phyloP scores from a whole-genome alignment of 2,797 vertebrate species.

The Microtus obscurus region DNA sequence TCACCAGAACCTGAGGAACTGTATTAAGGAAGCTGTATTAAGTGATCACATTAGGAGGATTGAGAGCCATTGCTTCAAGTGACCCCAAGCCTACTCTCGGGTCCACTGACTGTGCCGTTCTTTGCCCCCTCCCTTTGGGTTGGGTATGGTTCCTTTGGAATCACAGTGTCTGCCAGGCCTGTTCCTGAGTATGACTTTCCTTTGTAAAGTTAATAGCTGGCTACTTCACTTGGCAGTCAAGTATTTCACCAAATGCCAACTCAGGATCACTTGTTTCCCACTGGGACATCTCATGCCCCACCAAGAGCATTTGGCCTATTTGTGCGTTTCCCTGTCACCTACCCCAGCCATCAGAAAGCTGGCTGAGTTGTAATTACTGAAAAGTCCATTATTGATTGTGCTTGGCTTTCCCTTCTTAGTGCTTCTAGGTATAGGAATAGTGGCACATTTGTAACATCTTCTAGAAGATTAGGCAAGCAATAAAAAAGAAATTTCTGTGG shows the following conservation, averaged over 20 bases:
- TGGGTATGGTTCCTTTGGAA: not conserved
- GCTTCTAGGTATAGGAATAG: not conserved
- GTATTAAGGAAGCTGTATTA: not conserved
- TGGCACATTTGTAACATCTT: not conserved
- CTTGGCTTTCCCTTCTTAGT: not conserved
- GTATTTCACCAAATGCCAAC: constrained; percentile 68
- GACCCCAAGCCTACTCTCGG: rapidly evolving
- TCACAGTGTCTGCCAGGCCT: not conserved
- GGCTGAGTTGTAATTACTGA: constrained; percentile 45
- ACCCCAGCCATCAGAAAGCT: constrained; percentile 1
- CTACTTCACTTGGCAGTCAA: constrained; percentile 64
- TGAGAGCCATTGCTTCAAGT: not conserved
- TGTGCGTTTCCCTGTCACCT: constrained; percentile 47
- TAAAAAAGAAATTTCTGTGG: not conserved
- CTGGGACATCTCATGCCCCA: constrained; percentile 42
- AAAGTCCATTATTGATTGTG: constrained; percentile 22
- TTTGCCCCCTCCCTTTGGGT: not conserved
- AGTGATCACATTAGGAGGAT: not conserved
- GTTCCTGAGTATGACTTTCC: constrained; percentile 5
- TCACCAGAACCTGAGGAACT: not conserved
- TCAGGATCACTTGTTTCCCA: constrained; percentile 58
- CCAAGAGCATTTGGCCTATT: constrained; percentile 41
- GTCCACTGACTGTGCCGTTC: rapidly evolving
- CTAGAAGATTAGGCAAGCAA: not conserved
- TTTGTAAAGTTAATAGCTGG: constrained; percentile 11